Evolutionary conservation across 2,888 invertebrate species (phyloP), one percentile per base, ranked within the genome.

Genomic region (Podotricha telesiphe): DNA sequence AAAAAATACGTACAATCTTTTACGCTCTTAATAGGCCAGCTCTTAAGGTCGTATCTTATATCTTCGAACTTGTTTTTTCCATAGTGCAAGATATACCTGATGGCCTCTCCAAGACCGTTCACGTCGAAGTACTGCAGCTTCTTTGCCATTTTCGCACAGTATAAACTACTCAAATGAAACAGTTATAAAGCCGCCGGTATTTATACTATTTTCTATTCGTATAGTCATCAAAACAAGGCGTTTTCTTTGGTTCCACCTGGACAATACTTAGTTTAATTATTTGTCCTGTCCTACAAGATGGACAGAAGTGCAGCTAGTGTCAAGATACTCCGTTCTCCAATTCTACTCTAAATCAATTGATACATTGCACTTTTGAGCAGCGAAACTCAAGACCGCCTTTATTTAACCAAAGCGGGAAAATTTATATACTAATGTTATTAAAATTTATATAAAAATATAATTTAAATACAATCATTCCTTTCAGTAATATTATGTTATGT

Each of bases 51-150:
- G 66, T 84, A 78, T 67, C 84, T 78, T 3, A 89, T 71, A 50
- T 90, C 89, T 72, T 88, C 84, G 65, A 89, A 88, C 74, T 88
- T 85, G 45, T 88, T 84, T 17, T 86, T 87, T 1, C 84, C 88
- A 67, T 88, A 89, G 74, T 88, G 81, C 34, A 91, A 74, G 64
- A 91, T 83, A 59, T 88, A 90, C 64, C 88, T 82, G 42, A 90
- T 83, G 1, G 85, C 73, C 74, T 90, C 89, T 1, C 75, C 88
- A 1, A 87, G 64, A 48, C 86, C 88, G 19, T 55, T 65, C 59
- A 55, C 85, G 87, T 87, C 75, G 53, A 86, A 87, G 75, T 87
- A 86, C 63, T 82, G 80, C 6, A 87, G 69, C 75, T 70, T 68
- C 51, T 62, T 72, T 20, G 73, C 73, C 77, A 77, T 77, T 69